Conservation (phyloP, 2,113 vertebrate species). For the Macrotis lagotis region DNA sequence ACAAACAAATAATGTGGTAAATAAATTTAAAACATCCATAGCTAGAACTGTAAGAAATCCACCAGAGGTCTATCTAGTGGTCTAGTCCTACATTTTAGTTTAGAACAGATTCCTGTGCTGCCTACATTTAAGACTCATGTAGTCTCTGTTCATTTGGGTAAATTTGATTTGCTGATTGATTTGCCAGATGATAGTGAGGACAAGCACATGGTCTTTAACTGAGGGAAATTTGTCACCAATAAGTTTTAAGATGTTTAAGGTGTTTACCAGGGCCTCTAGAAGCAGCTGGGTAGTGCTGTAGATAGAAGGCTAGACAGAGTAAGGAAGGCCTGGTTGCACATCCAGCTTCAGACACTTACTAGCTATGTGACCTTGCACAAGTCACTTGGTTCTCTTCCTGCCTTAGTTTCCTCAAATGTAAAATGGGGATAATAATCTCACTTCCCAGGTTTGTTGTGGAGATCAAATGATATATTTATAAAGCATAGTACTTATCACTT, state of each 20-base stretch:
- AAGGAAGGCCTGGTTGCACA: not conserved
- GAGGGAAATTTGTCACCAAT: not conserved
- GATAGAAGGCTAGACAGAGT: not conserved
- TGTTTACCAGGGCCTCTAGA: not conserved
- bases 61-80: not conserved
- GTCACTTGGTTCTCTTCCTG: not conserved
- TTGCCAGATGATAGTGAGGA: not conserved
- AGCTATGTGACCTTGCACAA: not conserved
- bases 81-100: not conserved
- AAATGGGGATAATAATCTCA: not conserved
- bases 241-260: not conserved
- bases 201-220: not conserved
- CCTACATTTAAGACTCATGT: not conserved
- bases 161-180: not conserved
- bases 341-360: not conserved
- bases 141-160: not conserved
- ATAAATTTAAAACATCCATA: not conserved
- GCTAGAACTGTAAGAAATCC: not conserved
- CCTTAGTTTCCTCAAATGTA: not conserved
- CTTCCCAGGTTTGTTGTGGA: not conserved
- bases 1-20: not conserved
- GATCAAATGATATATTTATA: not conserved
- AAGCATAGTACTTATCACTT: not conserved
- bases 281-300: not conserved
- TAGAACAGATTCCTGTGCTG: not conserved